phyloP scores from a whole-genome alignment of 2,797 vertebrate species.

The Tympanoctomys barrerae region DNA sequence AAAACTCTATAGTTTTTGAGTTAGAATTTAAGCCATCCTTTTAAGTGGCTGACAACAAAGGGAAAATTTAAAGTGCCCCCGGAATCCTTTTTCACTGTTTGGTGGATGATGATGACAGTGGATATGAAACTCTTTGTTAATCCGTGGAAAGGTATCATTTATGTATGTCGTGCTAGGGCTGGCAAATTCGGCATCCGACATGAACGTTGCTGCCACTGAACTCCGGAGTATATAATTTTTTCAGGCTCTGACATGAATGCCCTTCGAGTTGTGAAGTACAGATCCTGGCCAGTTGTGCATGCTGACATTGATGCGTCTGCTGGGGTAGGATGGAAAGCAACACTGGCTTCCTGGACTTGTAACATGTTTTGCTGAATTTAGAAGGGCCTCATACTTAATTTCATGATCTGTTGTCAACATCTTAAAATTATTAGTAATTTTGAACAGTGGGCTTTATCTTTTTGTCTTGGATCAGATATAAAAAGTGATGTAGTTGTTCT shows the following conservation, averaged over 20 bases:
- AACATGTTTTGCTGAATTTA: neutral
- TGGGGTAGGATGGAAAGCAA: neutral
- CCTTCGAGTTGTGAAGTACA: neutral
- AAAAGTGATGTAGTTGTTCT: slow-evolving; percentile 7
- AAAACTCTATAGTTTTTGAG: neutral
- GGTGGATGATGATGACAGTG: neutral
- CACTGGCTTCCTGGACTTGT: neutral
- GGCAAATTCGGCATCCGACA: too few species aligned
- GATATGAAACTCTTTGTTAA: neutral
- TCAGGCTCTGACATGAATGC: neutral
- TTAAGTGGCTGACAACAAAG: neutral
- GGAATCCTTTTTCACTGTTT: neutral
- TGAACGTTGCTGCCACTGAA: neutral
- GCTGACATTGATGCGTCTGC: fast-evolving
- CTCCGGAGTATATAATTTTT: neutral
- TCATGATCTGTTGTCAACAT: neutral
- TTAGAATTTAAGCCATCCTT: neutral
- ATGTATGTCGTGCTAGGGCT: neutral
- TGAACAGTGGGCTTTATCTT: neutral
- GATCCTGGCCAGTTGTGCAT: neutral
- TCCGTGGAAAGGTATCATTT: neutral
- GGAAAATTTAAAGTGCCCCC: neutral
- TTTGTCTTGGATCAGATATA: neutral
- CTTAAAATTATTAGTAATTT: neutral
- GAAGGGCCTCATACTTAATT: neutral